These are phyloP conservation scores for Cyclophora albipunctata DNA, from an alignment of 2,888 invertebrate genomes.

Conservation along the genomic window DNA sequence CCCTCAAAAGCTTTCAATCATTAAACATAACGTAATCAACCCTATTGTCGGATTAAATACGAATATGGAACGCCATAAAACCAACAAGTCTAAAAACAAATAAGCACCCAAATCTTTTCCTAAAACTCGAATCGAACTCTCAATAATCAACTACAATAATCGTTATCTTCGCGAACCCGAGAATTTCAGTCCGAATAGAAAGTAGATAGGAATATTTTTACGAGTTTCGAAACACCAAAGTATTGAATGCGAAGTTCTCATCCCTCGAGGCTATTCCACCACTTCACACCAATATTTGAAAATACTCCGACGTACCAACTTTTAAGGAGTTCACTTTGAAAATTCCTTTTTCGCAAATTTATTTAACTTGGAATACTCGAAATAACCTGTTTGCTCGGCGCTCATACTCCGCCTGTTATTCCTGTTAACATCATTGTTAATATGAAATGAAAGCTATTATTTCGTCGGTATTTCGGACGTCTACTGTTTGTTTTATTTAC, in stretches of 20 bases:
- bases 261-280: slow-evolving; percentile 35
- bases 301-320: slow-evolving; percentile 47
- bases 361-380: slow-evolving; percentile 19
- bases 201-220: slow-evolving; percentile 48
- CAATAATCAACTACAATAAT: no score
- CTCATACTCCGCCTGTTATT: slow-evolving; percentile 12
- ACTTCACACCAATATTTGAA: slow-evolving; percentile 53
- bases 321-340: slow-evolving; percentile 38
- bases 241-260: slow-evolving; percentile 35
- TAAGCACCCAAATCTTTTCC: no score
- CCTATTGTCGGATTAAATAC: no score
- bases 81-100: no score
- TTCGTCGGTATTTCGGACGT: no score
- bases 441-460: slow-evolving; percentile 3
- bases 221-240: slow-evolving; percentile 45
- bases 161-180: not conserved
- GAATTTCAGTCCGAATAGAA: not conserved
- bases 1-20: no score
- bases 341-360: slow-evolving; percentile 33
- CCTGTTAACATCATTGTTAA: not conserved
- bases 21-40: no score
- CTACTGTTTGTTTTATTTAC: no score
- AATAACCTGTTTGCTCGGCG: slow-evolving; percentile 10
- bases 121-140: no score
- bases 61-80: no score